Evolutionary conservation across 2,888 invertebrate species (phyloP), one percentile per base, ranked within the genome.

Genomic region (Buathra laborator): DNA sequence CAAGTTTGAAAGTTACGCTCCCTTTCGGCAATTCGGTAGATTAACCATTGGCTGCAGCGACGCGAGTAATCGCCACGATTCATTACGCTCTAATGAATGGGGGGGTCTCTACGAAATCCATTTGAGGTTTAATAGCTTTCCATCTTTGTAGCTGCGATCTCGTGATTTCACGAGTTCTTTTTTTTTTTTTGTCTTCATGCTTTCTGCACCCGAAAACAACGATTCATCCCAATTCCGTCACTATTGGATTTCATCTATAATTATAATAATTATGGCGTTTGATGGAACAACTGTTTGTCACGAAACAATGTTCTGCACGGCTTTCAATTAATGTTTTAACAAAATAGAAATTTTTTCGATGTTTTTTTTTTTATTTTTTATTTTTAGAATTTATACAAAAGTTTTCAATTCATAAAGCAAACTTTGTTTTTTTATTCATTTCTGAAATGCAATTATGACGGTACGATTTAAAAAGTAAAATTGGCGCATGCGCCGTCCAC

Each of bases 41-140:
- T 81, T 51, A 62, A 51, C 24, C 68, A 68, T 68, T 51, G 75
- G 75, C 51, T 48, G 75, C 75, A 64, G 75, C 56, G 56, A 37
- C 37, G 37, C 37, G 37, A 37, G 5, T 37, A 53, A 80, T 51
- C 14, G 75, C 75, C 75, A 16, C 70, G 81, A 70, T 81, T 76
- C 70, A 76, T 81, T 76, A 68, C 62, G 81, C 75, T 76, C 70
- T 70, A 64, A 64, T 48, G 75, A 75, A 81, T 70, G 75, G 75
- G 37, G 37, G 37, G 37, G 37, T 9, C 37, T 37, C 75, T 75
- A 81, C 51, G 62, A 53, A 75, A 81, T 76, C 75, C 37, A 37
- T 37, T 81, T 68, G 68, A 44, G 29, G 16, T 75, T 62, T 51
- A 24, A 70, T 53, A 68, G 75, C 75, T 70, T 48, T 70, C 56